A percentile compares a stretch with the other conserved stretches of the same genome.
Evolutionary conservation across 2,113 vertebrate species (phyloP).

Genomic region (Australoheros scitulus): DNA sequence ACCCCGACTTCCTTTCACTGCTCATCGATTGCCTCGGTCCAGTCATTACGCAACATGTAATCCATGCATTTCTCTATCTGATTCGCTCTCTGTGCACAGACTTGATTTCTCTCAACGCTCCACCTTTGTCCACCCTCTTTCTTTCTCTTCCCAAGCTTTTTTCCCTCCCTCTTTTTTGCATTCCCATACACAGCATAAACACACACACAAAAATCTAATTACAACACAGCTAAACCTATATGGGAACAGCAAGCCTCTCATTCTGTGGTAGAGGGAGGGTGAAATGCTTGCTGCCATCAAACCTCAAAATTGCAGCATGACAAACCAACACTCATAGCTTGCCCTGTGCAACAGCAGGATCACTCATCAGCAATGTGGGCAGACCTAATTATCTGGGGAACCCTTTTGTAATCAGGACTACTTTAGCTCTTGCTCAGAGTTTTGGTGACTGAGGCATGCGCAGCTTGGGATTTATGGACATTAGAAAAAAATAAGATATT

Average conservation of each 20-base stretch:
- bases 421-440: constrained; percentile 57
- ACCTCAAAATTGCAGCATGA: constrained; percentile 77
- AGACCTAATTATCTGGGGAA: constrained; percentile 54
- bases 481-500: constrained; percentile 54
- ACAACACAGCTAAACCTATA: constrained; percentile 74
- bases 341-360: constrained; percentile 58
- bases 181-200: constrained; percentile 52
- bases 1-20: neutral
- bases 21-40: constrained; percentile 24
- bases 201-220: constrained; percentile 66
- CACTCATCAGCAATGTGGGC: constrained; percentile 53
- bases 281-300: constrained; percentile 71
- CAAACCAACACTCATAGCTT: constrained; percentile 50
- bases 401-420: constrained; percentile 61
- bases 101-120: constrained; percentile 42
- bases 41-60: constrained; percentile 27
- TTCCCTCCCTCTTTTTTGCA: constrained; percentile 52
- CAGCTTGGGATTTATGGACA: constrained; percentile 51
- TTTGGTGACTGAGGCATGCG: constrained; percentile 56
- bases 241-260: constrained; percentile 66
- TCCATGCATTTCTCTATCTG: constrained; percentile 40
- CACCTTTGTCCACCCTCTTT: constrained; percentile 52
- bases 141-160: constrained; percentile 27
- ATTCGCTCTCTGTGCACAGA: constrained; percentile 23
- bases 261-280: constrained; percentile 68